Evolutionary conservation across 1,140 invertebrate genomes (phyloP).

Genomic region (Chionoecetes opilio): DNA sequence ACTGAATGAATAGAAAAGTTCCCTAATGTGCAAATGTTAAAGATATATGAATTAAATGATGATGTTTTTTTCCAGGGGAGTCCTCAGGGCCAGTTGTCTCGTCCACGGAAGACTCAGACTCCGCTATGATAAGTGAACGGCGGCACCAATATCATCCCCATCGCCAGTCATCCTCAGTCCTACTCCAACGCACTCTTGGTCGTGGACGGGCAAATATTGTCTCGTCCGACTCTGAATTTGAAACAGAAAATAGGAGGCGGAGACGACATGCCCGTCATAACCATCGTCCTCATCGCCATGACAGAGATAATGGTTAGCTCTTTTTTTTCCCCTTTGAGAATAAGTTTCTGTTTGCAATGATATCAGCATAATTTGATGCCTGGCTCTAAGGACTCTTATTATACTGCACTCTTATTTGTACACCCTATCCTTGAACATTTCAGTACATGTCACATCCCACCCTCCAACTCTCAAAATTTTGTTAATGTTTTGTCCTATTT

Average conservation of each 20-base stretch:
- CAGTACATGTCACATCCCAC: not conserved
- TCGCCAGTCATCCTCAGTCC: slow-evolving; percentile 71
- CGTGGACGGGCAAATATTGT: slow-evolving; percentile 76
- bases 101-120: slow-evolving; percentile 78
- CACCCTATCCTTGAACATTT: not conserved
- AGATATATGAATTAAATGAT: no score
- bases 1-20: no score
- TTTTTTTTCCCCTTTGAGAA: slow-evolving; percentile 77
- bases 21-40: no score
- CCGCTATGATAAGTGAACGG: slow-evolving; percentile 55
- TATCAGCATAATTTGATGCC: slow-evolving; percentile 81
- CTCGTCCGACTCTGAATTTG: slow-evolving; percentile 79
- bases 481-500: no score
- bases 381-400: no score
- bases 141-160: slow-evolving; percentile 72
- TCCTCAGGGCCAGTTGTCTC: slow-evolving; percentile 76
- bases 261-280: slow-evolving; percentile 76
- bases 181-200: slow-evolving; percentile 74
- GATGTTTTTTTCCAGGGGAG: slow-evolving; percentile 60
- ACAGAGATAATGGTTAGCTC: slow-evolving; percentile 81
- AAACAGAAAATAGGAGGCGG: slow-evolving; percentile 71
- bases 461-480: no score
- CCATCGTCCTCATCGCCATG: slow-evolving; percentile 78
- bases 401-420: slow-evolving; percentile 82
- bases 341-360: slow-evolving; percentile 72